A percentile compares a stretch with the other conserved stretches of the same genome.
Conservation (phyloP, 2,113 vertebrate genomes). For the Atlantisia rogersi region DNA sequence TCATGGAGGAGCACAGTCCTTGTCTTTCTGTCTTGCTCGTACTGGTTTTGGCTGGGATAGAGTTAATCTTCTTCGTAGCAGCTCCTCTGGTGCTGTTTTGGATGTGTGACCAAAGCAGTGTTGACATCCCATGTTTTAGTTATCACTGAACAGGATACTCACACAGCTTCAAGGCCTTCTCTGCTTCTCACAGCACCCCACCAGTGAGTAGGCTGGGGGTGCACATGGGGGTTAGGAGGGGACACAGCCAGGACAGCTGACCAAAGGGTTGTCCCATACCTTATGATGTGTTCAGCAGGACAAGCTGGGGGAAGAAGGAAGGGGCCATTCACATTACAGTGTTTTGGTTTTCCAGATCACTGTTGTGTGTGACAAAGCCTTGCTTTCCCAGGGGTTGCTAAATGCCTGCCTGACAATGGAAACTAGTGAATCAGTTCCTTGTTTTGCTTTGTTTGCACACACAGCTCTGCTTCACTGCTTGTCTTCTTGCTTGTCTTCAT, state of each 20-base stretch:
- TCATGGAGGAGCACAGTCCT: background rate
- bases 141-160: background rate
- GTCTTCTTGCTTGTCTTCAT: background rate
- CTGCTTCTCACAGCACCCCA: accelerated
- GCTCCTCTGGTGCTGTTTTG: background rate
- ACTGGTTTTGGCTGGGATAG: background rate
- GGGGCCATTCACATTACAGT: accelerated
- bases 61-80: background rate
- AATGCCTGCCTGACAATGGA: background rate
- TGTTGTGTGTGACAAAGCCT: background rate
- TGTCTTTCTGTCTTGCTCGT: background rate
- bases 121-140: background rate
- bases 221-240: background rate
- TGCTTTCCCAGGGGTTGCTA: background rate
- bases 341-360: background rate
- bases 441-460: background rate
- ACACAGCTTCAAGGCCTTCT: background rate
- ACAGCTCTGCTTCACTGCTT: background rate
- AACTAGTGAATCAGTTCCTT: background rate
- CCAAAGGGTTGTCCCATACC: background rate
- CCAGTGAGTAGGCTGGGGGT: background rate
- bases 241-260: background rate
- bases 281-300: background rate
- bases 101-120: background rate
- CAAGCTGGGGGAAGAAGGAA: background rate